Evolutionary conservation across 2,888 invertebrate species (phyloP), one percentile per base, ranked within the genome.

Genomic region (Cepaea hortensis): DNA sequence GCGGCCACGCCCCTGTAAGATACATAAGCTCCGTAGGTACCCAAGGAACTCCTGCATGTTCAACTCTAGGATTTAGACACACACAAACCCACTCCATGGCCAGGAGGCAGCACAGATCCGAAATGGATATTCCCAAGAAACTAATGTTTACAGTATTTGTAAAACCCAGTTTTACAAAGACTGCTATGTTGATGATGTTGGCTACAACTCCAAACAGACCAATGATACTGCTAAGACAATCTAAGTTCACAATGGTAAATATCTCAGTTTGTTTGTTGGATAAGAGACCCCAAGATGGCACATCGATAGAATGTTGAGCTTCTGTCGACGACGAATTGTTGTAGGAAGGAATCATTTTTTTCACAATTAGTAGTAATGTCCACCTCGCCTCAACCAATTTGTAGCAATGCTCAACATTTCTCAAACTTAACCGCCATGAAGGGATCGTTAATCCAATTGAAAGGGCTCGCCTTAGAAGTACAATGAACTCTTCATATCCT

Each of bases 1-100:
- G 77, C 13, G 77, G 77, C 77, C 77, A 77, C 18, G 50, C 77
- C 55, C 48, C 77, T 48, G 77, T 48, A 2, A 72, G 72, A 9
- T 23, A n/a, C 72, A 9, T 9, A 9, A 77, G 9, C 61, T 77
- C 77, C 20, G 4, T 4, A 46, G 55, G n/a, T 13, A 77, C 11
- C 77, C 77, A 77, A n/a, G 61, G 61, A 1, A 23, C n/a, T 7
- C 61, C 55, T 6, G 55, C 50, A 3, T 50, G 6, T 13, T 4
- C 48, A 20, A 50, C 15, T 3, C 3, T 18, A 6, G 50, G 75
- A 5, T 76, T 76, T 5, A 76, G 50, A 50, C 18, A 76, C 15
- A 76, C 6, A 76, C 75, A 76, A 20, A 76, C 20, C 75, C 48
- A 76, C 18, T 76, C 20, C 20, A 76, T 6, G 4, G 75, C 15